Conservation (phyloP, 2,797 vertebrate species). For the Phyllotis vaccarum region DNA sequence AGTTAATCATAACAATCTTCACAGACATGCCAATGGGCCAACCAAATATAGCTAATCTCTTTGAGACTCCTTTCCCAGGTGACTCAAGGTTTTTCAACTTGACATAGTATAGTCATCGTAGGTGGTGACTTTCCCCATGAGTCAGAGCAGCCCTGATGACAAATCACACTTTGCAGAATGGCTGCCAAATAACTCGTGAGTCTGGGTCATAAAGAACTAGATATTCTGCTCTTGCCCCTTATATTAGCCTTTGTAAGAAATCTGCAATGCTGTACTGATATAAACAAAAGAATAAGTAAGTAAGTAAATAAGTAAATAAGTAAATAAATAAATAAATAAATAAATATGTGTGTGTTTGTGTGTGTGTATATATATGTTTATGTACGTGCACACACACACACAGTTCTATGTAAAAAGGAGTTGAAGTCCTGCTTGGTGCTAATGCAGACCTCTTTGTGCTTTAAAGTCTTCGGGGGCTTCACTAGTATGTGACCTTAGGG, state of each 20-base stretch:
- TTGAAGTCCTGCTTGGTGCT: neutral
- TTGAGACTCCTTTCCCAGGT: neutral
- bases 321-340: too few relatives aligned
- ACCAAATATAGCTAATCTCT: neutral
- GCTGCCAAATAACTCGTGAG: neutral
- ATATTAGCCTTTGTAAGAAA: neutral
- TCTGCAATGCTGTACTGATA: neutral
- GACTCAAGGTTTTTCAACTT: neutral
- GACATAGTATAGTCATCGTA: neutral
- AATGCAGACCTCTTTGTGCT: neutral
- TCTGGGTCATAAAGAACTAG: accelerated
- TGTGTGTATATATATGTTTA: too few relatives aligned
- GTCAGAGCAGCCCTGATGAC: neutral
- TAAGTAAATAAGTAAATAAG: too few relatives aligned
- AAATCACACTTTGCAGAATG: neutral
- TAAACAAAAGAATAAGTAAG: neutral
- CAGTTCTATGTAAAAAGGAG: neutral
- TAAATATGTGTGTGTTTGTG: too few relatives aligned
- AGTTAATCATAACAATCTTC: neutral
- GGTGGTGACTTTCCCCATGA: neutral
- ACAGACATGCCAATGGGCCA: neutral
- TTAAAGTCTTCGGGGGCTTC: neutral
- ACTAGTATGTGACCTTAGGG: neutral
- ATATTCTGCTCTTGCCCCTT: neutral
- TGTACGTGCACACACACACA: too few relatives aligned